Base-by-base conservation (phyloP, 2,797 vertebrate species). In the Pangasius mekongensis region DNA sequence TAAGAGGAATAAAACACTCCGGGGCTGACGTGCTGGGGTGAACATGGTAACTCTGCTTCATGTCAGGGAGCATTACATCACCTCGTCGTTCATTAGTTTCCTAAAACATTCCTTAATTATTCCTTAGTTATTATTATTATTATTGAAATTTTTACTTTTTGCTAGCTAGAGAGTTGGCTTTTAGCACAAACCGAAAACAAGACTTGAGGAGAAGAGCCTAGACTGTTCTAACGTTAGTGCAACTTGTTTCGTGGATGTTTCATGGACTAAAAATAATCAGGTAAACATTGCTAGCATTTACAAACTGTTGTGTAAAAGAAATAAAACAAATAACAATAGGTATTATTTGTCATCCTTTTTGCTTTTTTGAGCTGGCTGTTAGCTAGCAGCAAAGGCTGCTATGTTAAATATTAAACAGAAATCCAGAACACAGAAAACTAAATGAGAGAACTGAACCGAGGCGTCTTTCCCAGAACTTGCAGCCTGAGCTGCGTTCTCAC, bases 391-490 rank as follows among this genome's bases (percentile, higher is more conserved):
- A 80, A 80, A 33, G 30, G n/a, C 52, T 33, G 49, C n/a, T 27
- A 27, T 22, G 8, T 5, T 16, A 27, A 6, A 82, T 39, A 14
- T 82, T 22, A 39, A 39, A 82, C 78, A 24, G 43, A 49, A 39
- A 24, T 49, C 16, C 33, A 13, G 43, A 11, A 52, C 10, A 5
- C 62, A 30, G 16, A 52, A 52, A 67, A 30, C 5, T 4, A n/a
- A 66, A 83, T 0, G 30, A n/a, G 33, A 7, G 20, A n/a, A 1
- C 80, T 4, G 80, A 64, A 88, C 54, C 27, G 47, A 80, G 62
- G 39, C n/a, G 52, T 69, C 56, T 86, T 86, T 83, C 36, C 77
- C 24, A 18, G 76, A 56, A 85, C 83, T 83, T 71, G 73, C 47
- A 52, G 74, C 47, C 71, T 39, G 58, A 66, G 58, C 87, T 69